A percentile compares a stretch with the other conserved stretches of the same genome.
phyloP scores from a whole-genome alignment of 2,113 vertebrate genomes.

The Aptenodytes patagonicus region DNA sequence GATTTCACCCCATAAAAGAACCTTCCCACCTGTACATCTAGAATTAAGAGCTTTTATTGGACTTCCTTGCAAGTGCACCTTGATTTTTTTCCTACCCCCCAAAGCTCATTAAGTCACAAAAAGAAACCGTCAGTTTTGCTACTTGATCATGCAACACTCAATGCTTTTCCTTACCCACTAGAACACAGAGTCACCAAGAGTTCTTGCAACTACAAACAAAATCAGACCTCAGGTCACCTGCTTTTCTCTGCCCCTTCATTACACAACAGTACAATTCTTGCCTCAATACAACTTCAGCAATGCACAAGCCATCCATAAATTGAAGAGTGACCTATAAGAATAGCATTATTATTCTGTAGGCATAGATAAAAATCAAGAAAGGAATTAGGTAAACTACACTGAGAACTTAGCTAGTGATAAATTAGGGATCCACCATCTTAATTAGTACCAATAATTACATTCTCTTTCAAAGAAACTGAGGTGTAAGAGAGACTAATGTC shows the following conservation, averaged over 20 bases:
- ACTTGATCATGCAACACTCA: not conserved
- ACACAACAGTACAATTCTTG: not conserved
- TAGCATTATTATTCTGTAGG: not conserved
- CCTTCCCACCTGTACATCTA: not conserved
- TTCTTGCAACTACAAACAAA: not conserved
- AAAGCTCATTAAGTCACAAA: not conserved
- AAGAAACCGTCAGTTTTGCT: not conserved
- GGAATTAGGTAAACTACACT: not conserved
- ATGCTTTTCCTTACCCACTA: not conserved
- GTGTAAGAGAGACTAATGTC: not conserved
- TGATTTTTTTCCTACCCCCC: not conserved
- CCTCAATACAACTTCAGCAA: not conserved
- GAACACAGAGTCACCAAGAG: not conserved
- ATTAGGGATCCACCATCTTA: not conserved
- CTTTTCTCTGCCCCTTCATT: not conserved
- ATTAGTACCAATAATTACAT: not conserved
- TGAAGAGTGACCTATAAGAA: not conserved
- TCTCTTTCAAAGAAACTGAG: not conserved
- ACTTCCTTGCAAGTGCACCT: not conserved
- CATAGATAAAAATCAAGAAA: not conserved
- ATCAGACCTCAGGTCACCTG: not conserved
- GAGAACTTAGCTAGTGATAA: not conserved
- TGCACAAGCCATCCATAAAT: not conserved
- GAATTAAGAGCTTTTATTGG: not conserved
- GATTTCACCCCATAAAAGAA: not conserved